Evolutionary conservation across 2,888 invertebrate species (phyloP), one percentile per base, ranked within the genome.

Genomic region (Hyposoter dolosus): DNA sequence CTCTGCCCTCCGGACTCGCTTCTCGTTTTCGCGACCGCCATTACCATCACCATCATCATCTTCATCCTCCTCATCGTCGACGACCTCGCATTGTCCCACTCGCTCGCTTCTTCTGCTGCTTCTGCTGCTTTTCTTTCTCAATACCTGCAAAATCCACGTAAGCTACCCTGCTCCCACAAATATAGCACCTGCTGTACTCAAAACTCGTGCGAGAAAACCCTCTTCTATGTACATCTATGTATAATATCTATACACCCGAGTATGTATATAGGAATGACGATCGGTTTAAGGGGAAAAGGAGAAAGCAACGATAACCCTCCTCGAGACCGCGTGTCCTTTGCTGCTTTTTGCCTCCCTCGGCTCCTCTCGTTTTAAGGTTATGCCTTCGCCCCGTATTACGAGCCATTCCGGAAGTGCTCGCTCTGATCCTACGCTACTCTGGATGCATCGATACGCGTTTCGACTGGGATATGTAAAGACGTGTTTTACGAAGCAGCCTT

Each of bases 341-440:
- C 23, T 82, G 88, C 84, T 87, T 86, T 89, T 87, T 82, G 88
- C 23, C 60, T 28, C 28, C 35, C 47, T 50, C n/a, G 47, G 60
- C 28, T 87, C 88, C 88, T 88, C 90, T 90, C 90, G 90, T 92
- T 93, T 93, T 93, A 93, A 93, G 93, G 91, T 93, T 93, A 92
- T 93, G 91, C 89, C 90, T 91, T 92, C 90, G 89, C 90, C 90
- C 88, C 89, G 91, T 90, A 91, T 93, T 93, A 93, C 92, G 91
- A 91, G 89, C 92, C 92, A 92, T 92, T 93, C 90, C 91, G 90
- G 47, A 84, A 86, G 83, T 82, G 68, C 85, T 85, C 63, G 84
- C 45, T 85, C 88, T 90, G 90, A 88, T 88, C 88, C 89, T 89
- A 87, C 90, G 89, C 88, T 65, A 71, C 47, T 40, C 56, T 53